Evolutionary conservation across 2,113 vertebrate species (phyloP), one percentile per base, ranked within the genome.

Genomic region (Oncorhynchus gorbuscha): DNA sequence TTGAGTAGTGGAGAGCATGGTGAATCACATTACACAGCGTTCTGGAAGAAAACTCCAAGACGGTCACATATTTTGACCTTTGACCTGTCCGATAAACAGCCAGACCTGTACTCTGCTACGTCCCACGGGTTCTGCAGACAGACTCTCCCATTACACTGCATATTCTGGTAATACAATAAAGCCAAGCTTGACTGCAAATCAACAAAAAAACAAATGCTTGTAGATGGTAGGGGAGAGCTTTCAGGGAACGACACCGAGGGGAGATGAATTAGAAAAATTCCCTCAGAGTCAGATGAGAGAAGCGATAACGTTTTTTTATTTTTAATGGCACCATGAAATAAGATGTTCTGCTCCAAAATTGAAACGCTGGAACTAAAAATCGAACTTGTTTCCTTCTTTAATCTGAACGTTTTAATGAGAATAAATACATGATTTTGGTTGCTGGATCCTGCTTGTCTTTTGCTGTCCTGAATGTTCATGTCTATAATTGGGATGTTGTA

Each of bases 131-230:
- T 84, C 82, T 85, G 76, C 16, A 76, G 79, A 73, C 81, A 80
- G 85, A 78, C 68, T 87, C 74, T 22, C 71, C 85, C 82, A 83
- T 88, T 84, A 86, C 79, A 77, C 74, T 83, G 81, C 81, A 84
- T 90, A 83, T 87, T 82, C 81, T 82, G 71, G 81, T 87, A 84
- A 91, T 84, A 87, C 85, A 86, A 89, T 91, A 78, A 71, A 70
- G 78, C 69, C 74, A 78, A 80, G 70, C 84, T 72, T 82, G 79
- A 74, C 73, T 80, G 69, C 78, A 89, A 88, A 91, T 90, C 75
- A 28, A 28, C 0, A 4, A 0, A 86, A 80, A 90, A 86, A 81
- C 84, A 85, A 89, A 89, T 88, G 88, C 74, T 62, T 26, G 88
- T 69, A 65, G 24, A 51, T 3, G 72, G 39, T 58, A 55, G 59